phyloP scores from a whole-genome alignment of 2,888 invertebrate genomes.

The Eumacrocentrus americanus region DNA sequence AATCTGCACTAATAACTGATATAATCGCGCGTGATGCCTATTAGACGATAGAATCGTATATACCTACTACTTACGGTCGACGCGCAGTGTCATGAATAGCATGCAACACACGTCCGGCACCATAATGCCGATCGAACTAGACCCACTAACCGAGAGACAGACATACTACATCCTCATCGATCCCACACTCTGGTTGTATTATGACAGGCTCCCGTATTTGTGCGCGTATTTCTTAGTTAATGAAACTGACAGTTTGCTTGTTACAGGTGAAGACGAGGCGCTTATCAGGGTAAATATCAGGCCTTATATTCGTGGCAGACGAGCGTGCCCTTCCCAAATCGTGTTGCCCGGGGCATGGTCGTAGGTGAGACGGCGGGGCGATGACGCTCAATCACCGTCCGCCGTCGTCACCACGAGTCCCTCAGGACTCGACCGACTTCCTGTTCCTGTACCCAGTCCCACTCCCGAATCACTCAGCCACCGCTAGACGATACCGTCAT shows the following conservation, averaged over 20 bases:
- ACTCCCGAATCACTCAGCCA: constrained; percentile 33
- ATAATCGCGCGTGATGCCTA: not conserved
- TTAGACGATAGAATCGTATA: not conserved
- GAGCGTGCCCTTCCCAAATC: too few species aligned
- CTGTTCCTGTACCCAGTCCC: constrained; percentile 41
- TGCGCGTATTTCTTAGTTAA: too few species aligned
- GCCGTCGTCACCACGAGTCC: constrained; percentile 54
- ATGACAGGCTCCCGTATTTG: too few species aligned
- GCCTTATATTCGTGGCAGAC: not conserved
- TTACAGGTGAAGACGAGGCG: not conserved
- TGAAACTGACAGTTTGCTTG: not conserved
- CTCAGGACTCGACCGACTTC: constrained; percentile 51
- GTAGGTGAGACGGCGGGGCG: constrained; percentile 58
- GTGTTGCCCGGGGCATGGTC: constrained; percentile 50
- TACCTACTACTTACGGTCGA: too few species aligned
- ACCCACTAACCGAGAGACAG: constrained; percentile 43
- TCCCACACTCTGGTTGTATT: too few species aligned
- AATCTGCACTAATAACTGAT: not conserved
- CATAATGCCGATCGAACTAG: constrained; percentile 42
- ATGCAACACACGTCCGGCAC: constrained; percentile 10
- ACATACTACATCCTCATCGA: constrained; percentile 34
- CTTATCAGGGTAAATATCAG: not conserved
- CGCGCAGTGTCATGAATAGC: not conserved
- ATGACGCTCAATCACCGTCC: constrained; percentile 57
- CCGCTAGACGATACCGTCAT: constrained; percentile 29